phyloP scores from a whole-genome alignment of 2,888 invertebrate genomes.

The Ctenicera cuprea region DNA sequence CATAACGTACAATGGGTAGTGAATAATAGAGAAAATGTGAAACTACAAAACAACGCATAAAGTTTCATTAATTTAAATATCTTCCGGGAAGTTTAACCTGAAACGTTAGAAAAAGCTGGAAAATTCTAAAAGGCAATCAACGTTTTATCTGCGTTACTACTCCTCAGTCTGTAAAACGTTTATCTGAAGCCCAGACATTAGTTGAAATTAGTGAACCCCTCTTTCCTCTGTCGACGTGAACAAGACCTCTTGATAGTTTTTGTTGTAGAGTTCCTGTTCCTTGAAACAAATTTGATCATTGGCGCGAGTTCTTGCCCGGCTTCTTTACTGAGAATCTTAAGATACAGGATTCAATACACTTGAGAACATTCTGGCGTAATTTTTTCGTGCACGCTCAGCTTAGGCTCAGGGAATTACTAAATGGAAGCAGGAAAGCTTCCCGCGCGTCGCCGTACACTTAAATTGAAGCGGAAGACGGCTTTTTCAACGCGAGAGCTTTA shows the following conservation, averaged over 20 bases:
- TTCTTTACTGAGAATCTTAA: constrained; percentile 21
- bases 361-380: constrained; percentile 22
- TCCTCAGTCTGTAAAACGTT: constrained; percentile 39
- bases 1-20: constrained; percentile 12
- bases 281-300: constrained; percentile 37
- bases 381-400: constrained; percentile 38
- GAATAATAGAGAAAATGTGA: constrained; percentile 1
- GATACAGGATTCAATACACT: constrained; percentile 30
- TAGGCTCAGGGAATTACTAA: constrained; percentile 41
- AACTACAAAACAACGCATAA: constrained; percentile 5
- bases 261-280: constrained; percentile 30
- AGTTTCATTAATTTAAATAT: constrained; percentile 33
- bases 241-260: constrained; percentile 36
- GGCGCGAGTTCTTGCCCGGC: constrained; percentile 25
- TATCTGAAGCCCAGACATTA: constrained; percentile 38
- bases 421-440: constrained; percentile 41
- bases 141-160: constrained; percentile 34
- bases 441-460: constrained; percentile 42
- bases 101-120: constrained; percentile 6
- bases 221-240: constrained; percentile 7
- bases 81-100: constrained; percentile 13
- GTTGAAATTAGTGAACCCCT: constrained; percentile 34
- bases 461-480: constrained; percentile 47
- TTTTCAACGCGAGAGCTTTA: constrained; percentile 55
- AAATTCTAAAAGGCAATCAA: constrained; percentile 33